phyloP scores from a whole-genome alignment of 2,113 vertebrate species.

The Uropsilus gracilis region DNA sequence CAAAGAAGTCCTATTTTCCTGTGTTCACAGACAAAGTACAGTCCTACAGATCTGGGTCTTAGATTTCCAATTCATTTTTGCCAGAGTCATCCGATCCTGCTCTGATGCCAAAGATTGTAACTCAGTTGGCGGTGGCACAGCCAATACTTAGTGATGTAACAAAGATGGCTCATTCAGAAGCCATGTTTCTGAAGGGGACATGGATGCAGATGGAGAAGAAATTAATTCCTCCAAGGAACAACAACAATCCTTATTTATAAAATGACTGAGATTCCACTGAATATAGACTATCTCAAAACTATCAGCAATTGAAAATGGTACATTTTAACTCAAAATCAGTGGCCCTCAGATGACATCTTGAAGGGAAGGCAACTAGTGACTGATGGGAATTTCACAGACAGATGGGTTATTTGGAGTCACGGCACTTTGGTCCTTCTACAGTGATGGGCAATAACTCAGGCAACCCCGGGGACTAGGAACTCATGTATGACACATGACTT shows the following conservation, averaged over 20 bases:
- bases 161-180: constrained; percentile 55
- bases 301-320: background rate
- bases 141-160: constrained; percentile 64
- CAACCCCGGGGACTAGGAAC: background rate
- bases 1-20: constrained; percentile 72
- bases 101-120: constrained; percentile 71
- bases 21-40: constrained; percentile 59
- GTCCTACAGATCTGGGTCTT: constrained; percentile 46
- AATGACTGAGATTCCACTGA: background rate
- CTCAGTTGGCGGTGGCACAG: constrained; percentile 60
- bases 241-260: background rate
- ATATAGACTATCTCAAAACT: background rate
- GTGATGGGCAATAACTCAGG: background rate
- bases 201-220: background rate
- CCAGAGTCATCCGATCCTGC: constrained; percentile 70
- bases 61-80: constrained; percentile 66
- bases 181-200: background rate
- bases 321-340: background rate
- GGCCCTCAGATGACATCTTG: background rate
- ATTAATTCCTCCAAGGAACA: background rate
- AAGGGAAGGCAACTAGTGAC: background rate
- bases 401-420: background rate
- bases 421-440: background rate
- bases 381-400: background rate
- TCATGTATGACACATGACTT: too few relatives aligned